A percentile compares a stretch with the other conserved stretches of the same genome.
These are phyloP conservation scores for Porites lobata DNA, from an alignment of 92 coral and sea anemone species.

Conservation along the genomic window DNA sequence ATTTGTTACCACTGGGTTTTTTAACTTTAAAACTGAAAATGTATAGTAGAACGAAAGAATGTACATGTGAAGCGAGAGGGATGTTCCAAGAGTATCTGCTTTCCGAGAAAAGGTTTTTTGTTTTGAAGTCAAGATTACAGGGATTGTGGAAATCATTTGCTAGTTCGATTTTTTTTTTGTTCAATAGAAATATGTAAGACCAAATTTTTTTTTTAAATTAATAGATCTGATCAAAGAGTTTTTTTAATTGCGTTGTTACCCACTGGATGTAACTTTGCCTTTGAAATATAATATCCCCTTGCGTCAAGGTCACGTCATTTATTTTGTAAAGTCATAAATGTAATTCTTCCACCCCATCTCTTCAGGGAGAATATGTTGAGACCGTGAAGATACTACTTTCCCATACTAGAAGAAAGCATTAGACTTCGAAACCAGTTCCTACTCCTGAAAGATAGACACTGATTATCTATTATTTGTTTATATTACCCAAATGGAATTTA, in stretches of 20 bases:
- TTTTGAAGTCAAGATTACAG: slow-evolving; percentile 1
- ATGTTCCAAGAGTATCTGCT: not conserved
- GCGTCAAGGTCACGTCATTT: not conserved
- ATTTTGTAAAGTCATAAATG: not conserved
- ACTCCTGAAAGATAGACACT: slow-evolving; percentile 17
- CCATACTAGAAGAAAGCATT: slow-evolving; percentile 19
- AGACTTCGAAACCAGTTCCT: slow-evolving; percentile 1
- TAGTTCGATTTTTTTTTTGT: not conserved
- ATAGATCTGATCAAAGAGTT: not conserved
- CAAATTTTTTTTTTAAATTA: not conserved
- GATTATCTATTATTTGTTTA: slow-evolving; percentile 15
- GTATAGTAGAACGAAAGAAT: too few species aligned
- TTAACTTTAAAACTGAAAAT: too few species aligned
- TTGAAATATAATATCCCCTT: slow-evolving; percentile 11
- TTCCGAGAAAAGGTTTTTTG: slow-evolving; percentile 9
- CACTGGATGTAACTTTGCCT: slow-evolving; percentile 27
- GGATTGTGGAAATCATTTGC: not conserved
- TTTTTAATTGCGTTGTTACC: slow-evolving; percentile 7
- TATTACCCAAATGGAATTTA: slow-evolving; percentile 28
- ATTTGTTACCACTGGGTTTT: too few species aligned
- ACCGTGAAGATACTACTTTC: slow-evolving; percentile 29
- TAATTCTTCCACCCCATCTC: slow-evolving; percentile 13
- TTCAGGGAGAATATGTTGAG: not conserved
- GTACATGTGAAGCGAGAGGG: too few species aligned
- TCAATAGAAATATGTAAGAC: not conserved